Percentiles rank a stretch among this genome's conserved stretches.
Conservation (phyloP, 2,113 vertebrate genomes). For the Lasiurus cinereus region DNA sequence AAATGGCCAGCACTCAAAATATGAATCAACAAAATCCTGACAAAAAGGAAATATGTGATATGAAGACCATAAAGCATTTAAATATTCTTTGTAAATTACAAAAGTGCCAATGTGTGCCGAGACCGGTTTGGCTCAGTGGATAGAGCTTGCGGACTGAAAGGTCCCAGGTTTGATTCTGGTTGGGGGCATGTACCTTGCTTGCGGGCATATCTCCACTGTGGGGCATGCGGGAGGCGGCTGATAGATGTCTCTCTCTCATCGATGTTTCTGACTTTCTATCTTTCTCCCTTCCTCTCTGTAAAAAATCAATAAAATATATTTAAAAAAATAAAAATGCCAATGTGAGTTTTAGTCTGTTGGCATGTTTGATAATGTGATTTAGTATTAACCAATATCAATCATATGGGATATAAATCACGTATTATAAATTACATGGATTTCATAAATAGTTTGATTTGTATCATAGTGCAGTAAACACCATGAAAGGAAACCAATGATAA, state of each 20-base stretch:
- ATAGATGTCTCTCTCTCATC: too few relatives aligned
- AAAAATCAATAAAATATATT: too few relatives aligned
- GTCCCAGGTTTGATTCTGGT: too few relatives aligned
- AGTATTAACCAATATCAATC: background rate
- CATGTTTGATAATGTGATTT: conserved; percentile 27
- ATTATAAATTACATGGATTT: background rate
- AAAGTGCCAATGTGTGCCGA: background rate
- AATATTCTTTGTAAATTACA: background rate
- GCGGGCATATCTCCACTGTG: too few relatives aligned
- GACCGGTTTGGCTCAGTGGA: too few relatives aligned
- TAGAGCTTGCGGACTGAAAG: too few relatives aligned
- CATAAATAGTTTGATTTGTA: conserved; percentile 39
- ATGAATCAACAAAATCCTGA: background rate
- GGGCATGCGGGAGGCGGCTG: too few relatives aligned
- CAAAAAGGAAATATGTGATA: background rate
- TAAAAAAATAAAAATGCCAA: too few relatives aligned
- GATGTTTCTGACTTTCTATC: too few relatives aligned
- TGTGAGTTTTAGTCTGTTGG: background rate
- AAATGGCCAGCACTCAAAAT: background rate
- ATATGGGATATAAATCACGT: background rate
- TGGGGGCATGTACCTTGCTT: too few relatives aligned
- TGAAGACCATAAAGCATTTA: background rate
- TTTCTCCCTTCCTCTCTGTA: too few relatives aligned
- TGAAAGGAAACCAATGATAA: background rate
- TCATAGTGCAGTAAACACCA: conserved; percentile 18